Conservation (phyloP, 1,140 invertebrate genomes). For the Apis dorsata region DNA sequence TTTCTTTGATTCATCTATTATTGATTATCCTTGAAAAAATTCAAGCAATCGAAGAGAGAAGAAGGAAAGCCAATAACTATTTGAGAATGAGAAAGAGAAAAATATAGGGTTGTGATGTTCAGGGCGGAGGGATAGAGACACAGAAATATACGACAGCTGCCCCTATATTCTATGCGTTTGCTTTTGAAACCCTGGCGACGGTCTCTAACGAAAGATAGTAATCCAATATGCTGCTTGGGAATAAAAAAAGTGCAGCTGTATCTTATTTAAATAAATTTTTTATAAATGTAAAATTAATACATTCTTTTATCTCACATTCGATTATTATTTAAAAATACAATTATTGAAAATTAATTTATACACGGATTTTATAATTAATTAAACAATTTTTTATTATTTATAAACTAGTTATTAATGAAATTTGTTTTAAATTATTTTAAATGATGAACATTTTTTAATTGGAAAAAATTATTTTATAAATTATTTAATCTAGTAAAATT, state of each 20-base stretch:
- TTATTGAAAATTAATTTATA: not conserved
- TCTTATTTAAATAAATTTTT: slow-evolving; percentile 23
- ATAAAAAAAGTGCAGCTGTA: slow-evolving; percentile 11
- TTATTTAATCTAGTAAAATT: too few relatives aligned
- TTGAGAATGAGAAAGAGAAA: slow-evolving; percentile 36
- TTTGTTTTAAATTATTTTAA: not conserved
- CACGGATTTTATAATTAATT: not conserved
- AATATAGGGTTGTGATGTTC: slow-evolving; percentile 12
- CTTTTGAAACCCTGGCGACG: slow-evolving; percentile 63
- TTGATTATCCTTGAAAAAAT: slow-evolving; percentile 25
- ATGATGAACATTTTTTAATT: too few relatives aligned
- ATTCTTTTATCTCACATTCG: not conserved
- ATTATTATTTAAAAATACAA: not conserved
- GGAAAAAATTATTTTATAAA: too few relatives aligned
- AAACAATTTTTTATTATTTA: not conserved
- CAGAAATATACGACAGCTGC: slow-evolving; percentile 69
- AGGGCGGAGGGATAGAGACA: slow-evolving; percentile 54
- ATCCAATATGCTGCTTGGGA: slow-evolving; percentile 46
- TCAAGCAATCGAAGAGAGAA: slow-evolving; percentile 23
- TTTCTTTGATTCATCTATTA: not conserved
- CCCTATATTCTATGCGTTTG: slow-evolving; percentile 62
- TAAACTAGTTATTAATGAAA: not conserved
- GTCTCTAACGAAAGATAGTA: slow-evolving; percentile 59
- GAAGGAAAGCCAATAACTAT: slow-evolving; percentile 16
- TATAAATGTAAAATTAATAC: not conserved